Evolutionary conservation across 2,797 vertebrate species (phyloP).

Genomic region (Falco berigora): DNA sequence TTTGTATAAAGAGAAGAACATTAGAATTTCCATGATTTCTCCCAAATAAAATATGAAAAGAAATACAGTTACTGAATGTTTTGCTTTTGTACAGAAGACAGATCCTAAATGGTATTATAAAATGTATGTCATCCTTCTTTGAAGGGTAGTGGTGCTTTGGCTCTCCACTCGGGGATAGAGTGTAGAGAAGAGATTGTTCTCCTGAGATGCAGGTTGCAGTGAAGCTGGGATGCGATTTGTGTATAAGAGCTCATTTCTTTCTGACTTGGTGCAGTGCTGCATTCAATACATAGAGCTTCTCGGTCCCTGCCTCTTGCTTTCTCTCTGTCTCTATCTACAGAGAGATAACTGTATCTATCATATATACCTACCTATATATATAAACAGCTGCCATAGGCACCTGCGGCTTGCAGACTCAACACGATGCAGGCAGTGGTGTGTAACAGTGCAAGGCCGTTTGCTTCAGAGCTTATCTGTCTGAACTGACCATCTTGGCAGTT

Average conservation of each 20-base stretch:
- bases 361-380: rapidly evolving
- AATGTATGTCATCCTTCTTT: neutral
- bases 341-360: neutral
- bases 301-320: neutral
- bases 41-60: neutral
- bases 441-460: neutral
- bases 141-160: neutral
- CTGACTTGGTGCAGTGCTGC: neutral
- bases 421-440: neutral
- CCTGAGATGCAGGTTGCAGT: neutral
- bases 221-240: neutral
- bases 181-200: neutral
- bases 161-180: neutral
- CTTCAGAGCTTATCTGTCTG: neutral
- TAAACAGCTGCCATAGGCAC: neutral
- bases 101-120: neutral
- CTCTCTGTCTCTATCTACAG: neutral
- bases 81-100: neutral
- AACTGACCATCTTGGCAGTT: neutral
- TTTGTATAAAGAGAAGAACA: neutral
- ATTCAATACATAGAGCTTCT: neutral
- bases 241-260: neutral
- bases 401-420: too few species aligned
- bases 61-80: neutral
- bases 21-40: neutral